These are phyloP conservation scores for Macrotrachela quadricornifera DNA, from an alignment of 1,140 invertebrate genomes.

Conservation along the genomic window DNA sequence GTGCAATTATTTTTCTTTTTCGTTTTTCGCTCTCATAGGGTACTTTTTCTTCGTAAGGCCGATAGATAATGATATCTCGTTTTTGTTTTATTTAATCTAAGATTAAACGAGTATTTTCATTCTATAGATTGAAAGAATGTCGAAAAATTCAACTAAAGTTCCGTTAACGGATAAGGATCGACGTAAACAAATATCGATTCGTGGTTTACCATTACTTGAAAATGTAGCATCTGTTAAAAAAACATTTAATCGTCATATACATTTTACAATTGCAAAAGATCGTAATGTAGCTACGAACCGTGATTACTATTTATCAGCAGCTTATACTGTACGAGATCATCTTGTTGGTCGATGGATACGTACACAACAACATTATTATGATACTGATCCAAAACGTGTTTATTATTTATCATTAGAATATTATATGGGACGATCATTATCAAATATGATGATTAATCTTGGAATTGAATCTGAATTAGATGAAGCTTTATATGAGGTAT, in stretches of 20 bases:
- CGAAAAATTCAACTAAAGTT: too few relatives aligned
- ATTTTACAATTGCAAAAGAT: slow-evolving; percentile 95
- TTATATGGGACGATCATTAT: slow-evolving; percentile 88
- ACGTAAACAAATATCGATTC: slow-evolving; percentile 90
- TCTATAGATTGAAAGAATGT: too few relatives aligned
- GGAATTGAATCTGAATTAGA: slow-evolving; percentile 87
- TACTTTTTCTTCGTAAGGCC: too few relatives aligned
- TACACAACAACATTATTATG: slow-evolving; percentile 96
- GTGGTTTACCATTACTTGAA: slow-evolving; percentile 81
- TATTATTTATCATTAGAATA: slow-evolving; percentile 97
- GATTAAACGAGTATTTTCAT: too few relatives aligned
- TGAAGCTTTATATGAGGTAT: slow-evolving; percentile 76
- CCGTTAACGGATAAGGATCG: slow-evolving; percentile 51
- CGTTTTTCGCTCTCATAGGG: too few relatives aligned
- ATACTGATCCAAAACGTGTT: slow-evolving; percentile 94
- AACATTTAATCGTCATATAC: slow-evolving; percentile 90
- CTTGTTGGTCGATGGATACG: slow-evolving; percentile 93
- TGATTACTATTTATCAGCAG: slow-evolving; percentile 92
- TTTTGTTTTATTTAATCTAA: too few relatives aligned
- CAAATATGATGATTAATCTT: slow-evolving; percentile 97
- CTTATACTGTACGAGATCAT: slow-evolving; percentile 84
- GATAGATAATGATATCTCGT: too few relatives aligned
- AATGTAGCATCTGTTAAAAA: slow-evolving; percentile 90
- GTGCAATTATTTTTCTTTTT: too few relatives aligned
- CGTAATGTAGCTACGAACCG: slow-evolving; percentile 89